Base-by-base conservation (phyloP, 1,140 invertebrate species). In the Plodia interpunctella region DNA sequence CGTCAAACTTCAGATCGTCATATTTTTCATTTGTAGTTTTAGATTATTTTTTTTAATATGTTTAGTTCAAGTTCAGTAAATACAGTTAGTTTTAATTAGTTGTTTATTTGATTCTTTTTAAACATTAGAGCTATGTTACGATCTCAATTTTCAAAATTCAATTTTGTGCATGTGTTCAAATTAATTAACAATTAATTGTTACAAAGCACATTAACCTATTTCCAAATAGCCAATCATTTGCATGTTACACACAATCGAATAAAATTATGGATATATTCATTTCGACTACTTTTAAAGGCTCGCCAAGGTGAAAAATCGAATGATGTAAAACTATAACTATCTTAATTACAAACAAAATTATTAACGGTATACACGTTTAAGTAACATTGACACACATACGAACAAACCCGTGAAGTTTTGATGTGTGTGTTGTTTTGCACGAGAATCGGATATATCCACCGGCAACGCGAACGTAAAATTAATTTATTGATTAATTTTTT, bases 321-420 rank as follows among this genome's bases (percentile, higher is more conserved):
- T 44, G n/a, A 44, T 44, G 38, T 44, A n/a, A 44, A 44, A 44
- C 38, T 44, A 44, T 44, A 17, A 44, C 38, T 32, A 32, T 32
- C 11, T 44, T 44, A 44, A 44, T 44, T 44, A 44, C 38, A 44
- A n/a, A 44, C 38, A 44, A 44, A 44, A 44, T 44, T 44, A 44
- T 44, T 17, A 44, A 44, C 38, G 38, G 38, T 15, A n/a, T n/a
- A 44, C 38, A 15, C 38, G 38, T 44, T 44, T 6, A 17, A 44
- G 38, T 17, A 44, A 15, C 38, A 44, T 44, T 44, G 38, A 44
- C 38, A 44, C 38, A 44, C 38, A 44, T 44, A 44, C 38, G 38
- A 44, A 44, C 38, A 17, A 15, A 44, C 38, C 38, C 38, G 38
- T 44, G 38, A 44, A 44, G 38, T 44, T 44, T 44, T 44, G 38